Evolutionary conservation across 2,888 invertebrate genomes (phyloP), one percentile per base, ranked within the genome.

Genomic region (Trichopoda pennipes): DNA sequence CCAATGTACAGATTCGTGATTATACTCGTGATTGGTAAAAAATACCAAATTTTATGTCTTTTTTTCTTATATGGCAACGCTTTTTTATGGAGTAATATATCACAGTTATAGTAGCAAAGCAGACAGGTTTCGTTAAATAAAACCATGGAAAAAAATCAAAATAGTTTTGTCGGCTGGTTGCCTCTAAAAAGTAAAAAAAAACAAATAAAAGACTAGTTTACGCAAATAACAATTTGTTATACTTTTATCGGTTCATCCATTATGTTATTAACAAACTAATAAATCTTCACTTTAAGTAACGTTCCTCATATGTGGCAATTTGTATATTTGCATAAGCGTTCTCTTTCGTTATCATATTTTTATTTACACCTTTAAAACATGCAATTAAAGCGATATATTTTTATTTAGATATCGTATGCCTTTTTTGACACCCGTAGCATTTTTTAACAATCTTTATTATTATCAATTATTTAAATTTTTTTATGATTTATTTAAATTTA

Each of bases 401-500:
- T 12, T 12, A 38, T 38, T 3, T 12, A 38, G 38, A 38, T 12
- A 12, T 1, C 38, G 1, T 38, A 38, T 38, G 38, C 12, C 38
- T 1, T 38, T 38, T 38, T 38, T 38, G 9, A 12, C 10, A 12
- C 38, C 12, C 7, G 28, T 28, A 7, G 8, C 28, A 7, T 6
- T 2, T 8, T 10, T 10, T 35, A 35, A 32, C 32, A 32, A 32
- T 32, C 8, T 32, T 32, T 32, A 32, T 32, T 8, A 32, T 28
- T 28, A 28, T 28, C 8, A 28, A 1, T 28, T n/a, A n/a, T 32
- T 32, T 32, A 32, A 32, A 32, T 38, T 28, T 6, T 28, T 12
- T 12, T 38, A 38, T 12, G 38, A 38, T 80, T 74, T 74, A 68
- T 73, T 23, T 58, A 8, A 51, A 56, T 61, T 56, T 64, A 47